Conservation (phyloP, 2,888 invertebrate genomes). For the Dryobota labecula region DNA sequence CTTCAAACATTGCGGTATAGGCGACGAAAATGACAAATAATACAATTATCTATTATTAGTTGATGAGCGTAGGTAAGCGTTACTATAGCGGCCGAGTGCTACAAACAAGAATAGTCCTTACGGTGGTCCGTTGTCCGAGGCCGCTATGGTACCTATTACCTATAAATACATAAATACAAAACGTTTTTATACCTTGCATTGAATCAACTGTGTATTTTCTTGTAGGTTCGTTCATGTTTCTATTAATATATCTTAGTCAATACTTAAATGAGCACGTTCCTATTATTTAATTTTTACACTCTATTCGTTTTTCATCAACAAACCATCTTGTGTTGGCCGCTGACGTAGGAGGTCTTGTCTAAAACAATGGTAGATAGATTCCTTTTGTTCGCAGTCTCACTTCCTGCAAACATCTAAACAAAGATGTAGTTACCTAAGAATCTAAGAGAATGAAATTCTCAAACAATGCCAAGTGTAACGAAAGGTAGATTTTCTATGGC, state of each 20-base stretch:
- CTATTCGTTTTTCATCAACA: slow-evolving; percentile 3
- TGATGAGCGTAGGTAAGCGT: no score
- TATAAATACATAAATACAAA: slow-evolving; percentile 24
- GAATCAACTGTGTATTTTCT: slow-evolving; percentile 23
- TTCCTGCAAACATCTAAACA: slow-evolving; percentile 40
- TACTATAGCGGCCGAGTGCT: no score
- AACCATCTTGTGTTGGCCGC: slow-evolving; percentile 11
- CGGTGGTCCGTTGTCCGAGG: no score
- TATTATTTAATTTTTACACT: slow-evolving; percentile 44
- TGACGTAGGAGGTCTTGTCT: slow-evolving; percentile 32
- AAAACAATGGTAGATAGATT: slow-evolving; percentile 48
- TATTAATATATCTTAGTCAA: slow-evolving; percentile 52
- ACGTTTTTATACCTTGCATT: slow-evolving; percentile 19
- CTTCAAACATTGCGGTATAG: no score
- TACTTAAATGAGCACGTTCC: slow-evolving; percentile 56
- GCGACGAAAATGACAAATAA: no score
- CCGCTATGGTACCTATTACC: no score
- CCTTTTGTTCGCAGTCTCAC: slow-evolving; percentile 44
- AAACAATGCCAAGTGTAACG: slow-evolving; percentile 19
- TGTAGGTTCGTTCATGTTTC: slow-evolving; percentile 7
- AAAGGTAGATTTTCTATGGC: slow-evolving; percentile 26
- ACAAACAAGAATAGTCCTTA: no score
- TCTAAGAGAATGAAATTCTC: slow-evolving; percentile 24
- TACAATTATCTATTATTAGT: no score
- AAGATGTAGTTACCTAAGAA: background rate